A percentile compares a stretch with the other conserved stretches of the same genome.
Evolutionary conservation across 2,888 invertebrate genomes (phyloP).

Genomic region (Caenorhabditis sp.): DNA sequence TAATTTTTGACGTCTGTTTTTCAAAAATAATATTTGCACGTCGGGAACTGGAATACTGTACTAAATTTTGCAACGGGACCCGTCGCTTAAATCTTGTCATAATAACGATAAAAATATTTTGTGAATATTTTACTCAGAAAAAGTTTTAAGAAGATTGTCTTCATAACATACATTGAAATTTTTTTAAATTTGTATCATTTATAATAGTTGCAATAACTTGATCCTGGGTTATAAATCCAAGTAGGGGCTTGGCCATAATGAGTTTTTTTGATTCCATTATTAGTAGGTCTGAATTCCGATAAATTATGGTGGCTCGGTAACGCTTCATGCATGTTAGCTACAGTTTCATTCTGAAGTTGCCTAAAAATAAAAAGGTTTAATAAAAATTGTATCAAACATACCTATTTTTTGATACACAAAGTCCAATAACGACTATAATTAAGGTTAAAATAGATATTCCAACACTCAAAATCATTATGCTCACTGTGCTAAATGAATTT

Average conservation of each 20-base stretch:
- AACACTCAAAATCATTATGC: constrained; percentile 79
- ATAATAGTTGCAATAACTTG: constrained; percentile 73
- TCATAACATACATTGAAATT: too few species aligned
- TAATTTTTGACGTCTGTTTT: too few species aligned
- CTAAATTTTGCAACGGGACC: too few species aligned
- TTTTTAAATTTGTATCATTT: constrained; percentile 68
- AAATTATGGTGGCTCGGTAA: too few species aligned
- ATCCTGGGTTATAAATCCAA: constrained; percentile 79
- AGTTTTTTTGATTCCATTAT: too few species aligned
- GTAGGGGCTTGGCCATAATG: constrained; percentile 73
- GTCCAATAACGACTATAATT: constrained; percentile 77
- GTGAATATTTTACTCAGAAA: too few species aligned
- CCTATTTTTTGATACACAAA: constrained; percentile 36
- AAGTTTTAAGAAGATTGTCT: too few species aligned
- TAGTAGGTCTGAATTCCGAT: constrained; percentile 65
- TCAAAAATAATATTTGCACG: too few species aligned
- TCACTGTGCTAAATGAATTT: constrained; percentile 69
- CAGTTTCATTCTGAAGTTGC: constrained; percentile 67
- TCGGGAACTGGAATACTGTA: too few species aligned
- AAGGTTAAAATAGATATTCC: constrained; percentile 79
- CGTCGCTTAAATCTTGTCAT: too few species aligned
- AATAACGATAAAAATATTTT: too few species aligned
- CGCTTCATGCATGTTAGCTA: constrained; percentile 78
- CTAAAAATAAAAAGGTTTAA: constrained; percentile 26
- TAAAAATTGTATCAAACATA: constrained; percentile 73